A percentile compares a stretch with the other conserved stretches of the same genome.
These are phyloP conservation scores for Himalopsyche phryganea DNA, from an alignment of 1,140 invertebrate species.

Conservation along the genomic window DNA sequence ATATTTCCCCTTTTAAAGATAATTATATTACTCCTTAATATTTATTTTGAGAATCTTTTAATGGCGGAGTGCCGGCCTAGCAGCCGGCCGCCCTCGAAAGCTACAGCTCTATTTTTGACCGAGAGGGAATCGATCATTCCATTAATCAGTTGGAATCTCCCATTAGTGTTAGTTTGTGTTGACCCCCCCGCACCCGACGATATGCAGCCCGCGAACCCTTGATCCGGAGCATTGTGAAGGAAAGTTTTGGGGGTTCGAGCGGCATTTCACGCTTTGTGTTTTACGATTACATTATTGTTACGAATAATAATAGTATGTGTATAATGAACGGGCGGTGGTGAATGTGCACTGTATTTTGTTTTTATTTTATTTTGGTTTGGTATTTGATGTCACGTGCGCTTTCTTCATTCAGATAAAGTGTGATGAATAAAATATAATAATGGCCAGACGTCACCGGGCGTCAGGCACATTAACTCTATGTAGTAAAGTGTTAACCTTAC, in stretches of 20 bases:
- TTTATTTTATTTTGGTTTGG: constrained; percentile 29
- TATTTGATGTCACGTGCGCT: constrained; percentile 27
- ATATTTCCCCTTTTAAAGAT: background rate
- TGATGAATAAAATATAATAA: constrained; percentile 3
- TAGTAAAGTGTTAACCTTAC: constrained; percentile 32
- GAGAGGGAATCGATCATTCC: constrained; percentile 26
- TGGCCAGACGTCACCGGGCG: background rate
- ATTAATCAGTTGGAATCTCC: constrained; percentile 31
- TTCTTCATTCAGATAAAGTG: constrained; percentile 2
- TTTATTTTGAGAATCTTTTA: too few species aligned
- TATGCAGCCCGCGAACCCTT: too few species aligned
- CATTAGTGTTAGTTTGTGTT: constrained; percentile 30
- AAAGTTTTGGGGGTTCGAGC: background rate
- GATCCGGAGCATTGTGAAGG: too few species aligned
- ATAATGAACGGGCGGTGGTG: constrained; percentile 28
- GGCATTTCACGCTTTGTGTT: constrained; percentile 21
- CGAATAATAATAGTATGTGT: constrained; percentile 23
- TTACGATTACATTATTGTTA: constrained; percentile 5
- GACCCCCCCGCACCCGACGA: background rate
- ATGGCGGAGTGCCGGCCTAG: too few species aligned
- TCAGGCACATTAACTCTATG: constrained; percentile 23
- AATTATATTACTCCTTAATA: too few species aligned
- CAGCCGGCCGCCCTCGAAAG: too few species aligned
- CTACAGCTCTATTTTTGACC: too few species aligned
- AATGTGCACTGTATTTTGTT: constrained; percentile 27